Percentiles rank a stretch among this genome's conserved stretches.
phyloP scores from a whole-genome alignment of 2,113 vertebrate species.

The Chauna torquata region DNA sequence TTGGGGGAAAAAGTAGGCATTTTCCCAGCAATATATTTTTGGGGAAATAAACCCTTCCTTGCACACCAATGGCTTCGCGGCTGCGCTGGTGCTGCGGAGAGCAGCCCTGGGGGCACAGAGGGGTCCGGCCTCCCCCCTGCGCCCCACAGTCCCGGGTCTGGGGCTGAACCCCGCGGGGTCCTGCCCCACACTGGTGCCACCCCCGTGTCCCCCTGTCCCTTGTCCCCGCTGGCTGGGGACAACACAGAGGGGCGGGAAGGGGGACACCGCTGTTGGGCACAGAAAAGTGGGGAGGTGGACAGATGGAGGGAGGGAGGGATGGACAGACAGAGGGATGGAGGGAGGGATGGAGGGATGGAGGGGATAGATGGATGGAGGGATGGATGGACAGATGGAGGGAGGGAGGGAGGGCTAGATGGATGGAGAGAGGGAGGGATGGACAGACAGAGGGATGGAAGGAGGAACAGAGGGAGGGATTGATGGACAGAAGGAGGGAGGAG shows the following conservation, averaged over 20 bases:
- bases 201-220: not conserved
- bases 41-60: no score
- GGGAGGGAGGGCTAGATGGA: rapidly evolving
- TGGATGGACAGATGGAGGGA: rapidly evolving
- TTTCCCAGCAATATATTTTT: not conserved
- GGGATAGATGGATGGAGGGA: not conserved
- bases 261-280: not conserved
- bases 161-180: no score
- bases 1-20: not conserved
- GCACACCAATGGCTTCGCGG: no score
- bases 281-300: not conserved
- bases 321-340: not conserved
- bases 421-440: not conserved
- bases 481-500: not conserved
- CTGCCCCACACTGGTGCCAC: not conserved
- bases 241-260: not conserved
- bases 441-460: rapidly evolving
- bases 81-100: no score
- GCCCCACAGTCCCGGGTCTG: no score
- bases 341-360: rapidly evolving
- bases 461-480: rapidly evolving
- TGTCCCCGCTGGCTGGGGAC: not conserved
- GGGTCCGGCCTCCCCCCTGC: no score
- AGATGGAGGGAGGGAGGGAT: rapidly evolving
- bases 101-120: no score